phyloP scores from a whole-genome alignment of 35 echinoderm and acorn worm genomes.

The Stichopus chloronotus region DNA sequence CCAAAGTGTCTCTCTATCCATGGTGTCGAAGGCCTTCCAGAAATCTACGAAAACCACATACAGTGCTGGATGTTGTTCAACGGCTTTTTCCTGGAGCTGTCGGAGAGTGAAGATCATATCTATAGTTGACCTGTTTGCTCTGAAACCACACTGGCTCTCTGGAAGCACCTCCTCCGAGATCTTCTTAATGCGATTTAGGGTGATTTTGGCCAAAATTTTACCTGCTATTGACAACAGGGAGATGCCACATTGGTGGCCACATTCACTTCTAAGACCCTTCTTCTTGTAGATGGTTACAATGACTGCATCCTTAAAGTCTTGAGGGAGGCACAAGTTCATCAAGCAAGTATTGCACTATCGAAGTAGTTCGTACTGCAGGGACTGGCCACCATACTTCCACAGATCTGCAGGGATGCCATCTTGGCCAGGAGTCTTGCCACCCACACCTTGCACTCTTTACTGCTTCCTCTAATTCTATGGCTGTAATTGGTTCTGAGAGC shows the following conservation, averaged over 20 bases:
- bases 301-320: too few relatives aligned
- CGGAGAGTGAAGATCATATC: conserved; percentile 36
- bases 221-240: conserved; percentile 33
- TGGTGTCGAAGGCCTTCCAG: conserved; percentile 60
- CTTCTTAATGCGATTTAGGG: background rate
- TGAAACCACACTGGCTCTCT: conserved; percentile 45
- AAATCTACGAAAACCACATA: conserved; percentile 61
- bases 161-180: conserved; percentile 20
- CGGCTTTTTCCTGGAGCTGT: conserved; percentile 63
- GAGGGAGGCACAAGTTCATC: too few relatives aligned
- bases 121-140: background rate
- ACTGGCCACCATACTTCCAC: background rate
- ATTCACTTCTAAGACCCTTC: too few relatives aligned
- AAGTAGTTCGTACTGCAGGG: conserved; percentile 40
- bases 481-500: too few relatives aligned
- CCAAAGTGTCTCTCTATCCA: conserved; percentile 58
- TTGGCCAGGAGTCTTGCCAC: background rate
- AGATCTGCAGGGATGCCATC: conserved; percentile 36
- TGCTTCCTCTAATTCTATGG: conserved; percentile 45
- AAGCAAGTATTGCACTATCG: too few relatives aligned
- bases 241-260: too few relatives aligned
- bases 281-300: too few relatives aligned
- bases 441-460: background rate
- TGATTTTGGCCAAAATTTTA: conserved; percentile 42
- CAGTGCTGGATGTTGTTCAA: conserved; percentile 44